Evolutionary conservation across 1,140 invertebrate genomes (phyloP), one percentile per base, ranked within the genome.

Genomic region (Procambarus clarkii): DNA sequence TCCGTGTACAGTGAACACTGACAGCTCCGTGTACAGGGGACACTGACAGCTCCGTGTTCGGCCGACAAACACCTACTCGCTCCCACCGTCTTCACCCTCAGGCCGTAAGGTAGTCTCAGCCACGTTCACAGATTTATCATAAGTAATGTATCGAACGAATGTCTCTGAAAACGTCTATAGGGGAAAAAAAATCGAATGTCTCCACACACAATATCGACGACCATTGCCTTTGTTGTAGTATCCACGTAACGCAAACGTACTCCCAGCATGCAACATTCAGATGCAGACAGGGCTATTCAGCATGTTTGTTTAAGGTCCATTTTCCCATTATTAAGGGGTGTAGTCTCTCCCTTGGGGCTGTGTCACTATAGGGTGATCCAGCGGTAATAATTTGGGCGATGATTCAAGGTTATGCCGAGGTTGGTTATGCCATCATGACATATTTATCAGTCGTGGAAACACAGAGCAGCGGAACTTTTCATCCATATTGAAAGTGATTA

Each of bases 381-480:
- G 54, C 58, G n/a, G 58, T n/a, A 50, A 44, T 77, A 79, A 64
- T 85, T 64, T 54, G 4, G 54, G 82, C 54, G 71, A 71, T 91
- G 88, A 91, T 85, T 85, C 82, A 91, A 91, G 88, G 82, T 69
- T 91, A 82, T 77, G 76, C 82, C 86, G 88, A 15, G 82, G 81
- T 80, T 69, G 50, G 82, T 34, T 85, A 34, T 34, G 34, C 69
- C 81, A 85, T 85, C 88, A 79, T 86, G 82, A 69, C 82, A 85
- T 85, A 85, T 85, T 85, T 85, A 85, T 60, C 83, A 64, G 71
- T 15, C 50, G 74, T 69, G 81, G 24, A 85, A 91, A 85, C 74
- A 85, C 34, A 58, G 74, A 58, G 58, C 44, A 69, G 81, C n/a
- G 60, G 80, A 79, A 58, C n/a, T 34, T 46, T 71, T 76, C 24